These are phyloP conservation scores for Bombus picipes DNA, from an alignment of 1,140 invertebrate genomes.

Conservation along the genomic window DNA sequence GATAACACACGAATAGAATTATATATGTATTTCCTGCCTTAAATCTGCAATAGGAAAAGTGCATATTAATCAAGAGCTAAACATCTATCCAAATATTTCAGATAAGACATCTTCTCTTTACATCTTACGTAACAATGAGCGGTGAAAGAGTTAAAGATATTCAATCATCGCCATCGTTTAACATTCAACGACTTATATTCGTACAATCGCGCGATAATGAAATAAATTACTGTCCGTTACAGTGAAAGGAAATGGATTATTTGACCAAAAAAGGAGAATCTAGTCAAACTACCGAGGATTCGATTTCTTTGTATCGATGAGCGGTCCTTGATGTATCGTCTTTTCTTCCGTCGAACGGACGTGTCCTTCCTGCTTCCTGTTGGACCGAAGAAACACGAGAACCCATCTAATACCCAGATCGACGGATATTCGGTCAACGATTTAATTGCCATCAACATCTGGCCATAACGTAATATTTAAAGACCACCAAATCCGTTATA, in stretches of 20 bases:
- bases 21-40: too few species aligned
- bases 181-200: not conserved
- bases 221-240: not conserved
- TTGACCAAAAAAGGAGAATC: not conserved
- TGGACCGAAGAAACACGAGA: constrained; percentile 56
- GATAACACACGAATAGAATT: too few species aligned
- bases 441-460: constrained; percentile 47
- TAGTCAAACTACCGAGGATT: not conserved
- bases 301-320: constrained; percentile 36
- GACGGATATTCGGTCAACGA: constrained; percentile 33
- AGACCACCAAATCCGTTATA: not conserved
- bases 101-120: too few species aligned
- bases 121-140: too few species aligned
- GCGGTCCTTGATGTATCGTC: not conserved
- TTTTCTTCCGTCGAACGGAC: constrained; percentile 37
- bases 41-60: too few species aligned
- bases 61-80: too few species aligned
- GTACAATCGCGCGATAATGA: too few species aligned
- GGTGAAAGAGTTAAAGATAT: too few species aligned
- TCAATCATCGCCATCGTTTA: too few species aligned
- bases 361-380: constrained; percentile 54
- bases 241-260: not conserved
- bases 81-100: too few species aligned
- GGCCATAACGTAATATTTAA: not conserved
- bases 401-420: constrained; percentile 8